Evolutionary conservation across 2,888 invertebrate species (phyloP).

Genomic region (Lysandra coridon): DNA sequence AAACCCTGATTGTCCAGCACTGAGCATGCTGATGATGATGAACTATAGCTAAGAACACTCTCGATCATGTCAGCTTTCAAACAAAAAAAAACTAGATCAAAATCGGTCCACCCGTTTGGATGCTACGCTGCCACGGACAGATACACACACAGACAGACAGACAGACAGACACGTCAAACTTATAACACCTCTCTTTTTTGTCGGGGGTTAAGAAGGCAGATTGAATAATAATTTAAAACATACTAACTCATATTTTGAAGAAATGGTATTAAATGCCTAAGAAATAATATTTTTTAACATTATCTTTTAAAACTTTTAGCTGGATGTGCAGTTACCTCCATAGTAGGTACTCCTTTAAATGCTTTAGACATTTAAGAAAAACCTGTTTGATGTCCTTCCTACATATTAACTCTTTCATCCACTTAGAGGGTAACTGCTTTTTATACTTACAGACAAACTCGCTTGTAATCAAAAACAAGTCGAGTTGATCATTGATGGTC

Average conservation of each 20-base stretch:
- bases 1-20: too few relatives aligned
- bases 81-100: too few relatives aligned
- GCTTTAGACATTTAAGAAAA: background rate
- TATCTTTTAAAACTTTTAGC: background rate
- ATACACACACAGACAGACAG: too few relatives aligned
- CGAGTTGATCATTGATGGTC: background rate
- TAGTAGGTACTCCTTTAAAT: background rate
- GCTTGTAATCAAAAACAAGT: background rate
- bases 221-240: background rate
- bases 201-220: background rate
- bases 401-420: background rate
- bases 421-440: slow-evolving; percentile 9
- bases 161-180: too few relatives aligned
- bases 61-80: too few relatives aligned
- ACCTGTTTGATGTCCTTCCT: slow-evolving; percentile 12
- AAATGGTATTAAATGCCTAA: background rate
- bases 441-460: background rate
- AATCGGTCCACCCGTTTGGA: too few relatives aligned
- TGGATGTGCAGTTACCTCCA: background rate
- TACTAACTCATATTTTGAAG: background rate
- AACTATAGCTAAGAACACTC: too few relatives aligned
- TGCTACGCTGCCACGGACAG: too few relatives aligned
- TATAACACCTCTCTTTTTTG: too few relatives aligned
- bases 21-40: too few relatives aligned
- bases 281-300: background rate